A percentile compares a stretch with the other conserved stretches of the same genome.
Conservation (phyloP, 2,797 vertebrate species). For the Pseudotriccus pelzelni region DNA sequence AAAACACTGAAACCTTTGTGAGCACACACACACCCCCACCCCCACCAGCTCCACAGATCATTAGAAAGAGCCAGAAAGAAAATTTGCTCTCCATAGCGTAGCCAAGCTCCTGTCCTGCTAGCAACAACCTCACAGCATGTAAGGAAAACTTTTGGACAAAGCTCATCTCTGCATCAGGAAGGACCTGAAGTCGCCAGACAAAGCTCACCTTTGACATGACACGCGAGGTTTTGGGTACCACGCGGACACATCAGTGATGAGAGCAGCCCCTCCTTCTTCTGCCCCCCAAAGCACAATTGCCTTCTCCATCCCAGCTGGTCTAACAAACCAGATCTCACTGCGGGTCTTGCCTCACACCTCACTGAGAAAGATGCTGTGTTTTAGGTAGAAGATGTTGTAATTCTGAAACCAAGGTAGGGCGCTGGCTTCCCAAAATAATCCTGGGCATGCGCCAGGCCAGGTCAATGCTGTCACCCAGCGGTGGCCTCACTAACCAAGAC, state of each 20-base stretch:
- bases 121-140: neutral
- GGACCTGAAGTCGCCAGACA: neutral
- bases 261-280: neutral
- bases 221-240: rapidly evolving
- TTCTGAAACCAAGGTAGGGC: rapidly evolving
- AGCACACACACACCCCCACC: neutral
- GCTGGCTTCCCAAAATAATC: neutral
- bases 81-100: neutral
- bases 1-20: rapidly evolving
- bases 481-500: neutral
- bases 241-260: rapidly evolving
- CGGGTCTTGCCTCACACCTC: rapidly evolving
- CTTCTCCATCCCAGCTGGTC: too few relatives aligned
- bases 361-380: rapidly evolving
- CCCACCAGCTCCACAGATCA: neutral
- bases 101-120: rapidly evolving
- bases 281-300: rapidly evolving
- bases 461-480: neutral
- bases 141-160: neutral
- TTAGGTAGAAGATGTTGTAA: neutral
- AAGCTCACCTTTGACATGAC: neutral
- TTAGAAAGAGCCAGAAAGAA: neutral
- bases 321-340: neutral
- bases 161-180: neutral
- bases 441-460: neutral